Base-by-base conservation (phyloP, 2,797 vertebrate species). In the Melanotaenia pygmaea region DNA sequence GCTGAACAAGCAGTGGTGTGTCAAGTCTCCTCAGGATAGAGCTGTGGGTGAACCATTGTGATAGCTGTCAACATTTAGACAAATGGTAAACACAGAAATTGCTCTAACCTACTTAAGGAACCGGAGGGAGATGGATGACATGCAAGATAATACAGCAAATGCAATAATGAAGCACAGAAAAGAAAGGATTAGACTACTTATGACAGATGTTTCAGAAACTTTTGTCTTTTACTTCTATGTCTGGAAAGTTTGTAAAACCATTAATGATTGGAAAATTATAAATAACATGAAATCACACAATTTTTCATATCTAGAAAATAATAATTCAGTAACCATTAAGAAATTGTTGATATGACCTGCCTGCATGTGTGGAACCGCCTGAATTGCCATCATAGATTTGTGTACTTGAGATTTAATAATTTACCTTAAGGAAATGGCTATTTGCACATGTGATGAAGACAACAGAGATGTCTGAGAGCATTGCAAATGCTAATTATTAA, bases 41-140 rank as follows among this genome's bases (percentile, higher is more conserved):
- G n/a, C 50, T 59, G 63, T 66, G 45, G 60, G 57, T 53, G 67
- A 80, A 80, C 32, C 40, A n/a, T 60, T 66, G 58, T 75, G 74
- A 67, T 54, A 54, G 74, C 68, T 82, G 80, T 75, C 69, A 82
- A 64, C 70, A 50, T 16, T 26, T 50, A 64, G 66, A 65, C 30
- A 62, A 67, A 60, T 51, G 60, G 35, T 22, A 75, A 75, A 69
- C 61, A 57, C 53, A 22, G 59, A 12, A 20, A 59, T 59, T 37
- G 20, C 60, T 22, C 40, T 32, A 51, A 20, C 54, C 35, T 22
- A 57, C 37, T 54, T 26, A 0, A 59, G 26, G 13, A 6, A 28
- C 10, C 32, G 12, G 40, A 50, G 47, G 26, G 13, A 64, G 45
- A 20, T 16, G 38, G 7, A 30, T 24, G 38, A 20, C 16, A 45